phyloP scores from a whole-genome alignment of 2,113 vertebrate species.

The Oreocharis arfaki region DNA sequence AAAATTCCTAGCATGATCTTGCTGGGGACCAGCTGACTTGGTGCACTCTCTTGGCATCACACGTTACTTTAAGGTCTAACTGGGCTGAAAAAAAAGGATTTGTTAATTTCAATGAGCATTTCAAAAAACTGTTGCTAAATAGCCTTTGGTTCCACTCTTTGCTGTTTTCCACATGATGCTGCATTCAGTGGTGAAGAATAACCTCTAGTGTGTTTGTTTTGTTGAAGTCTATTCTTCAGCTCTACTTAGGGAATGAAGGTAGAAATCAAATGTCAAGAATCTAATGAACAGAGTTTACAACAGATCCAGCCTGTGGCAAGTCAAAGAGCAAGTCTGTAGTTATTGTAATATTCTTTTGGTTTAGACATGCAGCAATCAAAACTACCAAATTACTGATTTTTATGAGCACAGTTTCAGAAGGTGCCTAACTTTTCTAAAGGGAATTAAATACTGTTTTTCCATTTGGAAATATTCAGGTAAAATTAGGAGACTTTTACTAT shows the following conservation, averaged over 20 bases:
- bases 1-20: neutral
- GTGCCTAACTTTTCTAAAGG: conserved; percentile 37
- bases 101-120: neutral
- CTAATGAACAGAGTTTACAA: neutral
- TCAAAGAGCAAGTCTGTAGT: neutral
- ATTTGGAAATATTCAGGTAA: neutral
- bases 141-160: neutral
- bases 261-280: neutral
- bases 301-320: neutral
- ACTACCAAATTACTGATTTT: neutral
- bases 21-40: conserved; percentile 15
- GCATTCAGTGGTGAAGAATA: neutral
- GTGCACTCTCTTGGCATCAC: conserved; percentile 12
- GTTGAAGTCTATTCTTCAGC: neutral
- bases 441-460: conserved; percentile 25
- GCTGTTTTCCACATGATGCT: neutral
- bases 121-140: neutral
- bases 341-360: neutral
- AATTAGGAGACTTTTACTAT: neutral
- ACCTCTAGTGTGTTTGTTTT: neutral
- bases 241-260: neutral
- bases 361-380: neutral
- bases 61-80: neutral
- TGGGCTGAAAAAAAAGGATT: neutral
- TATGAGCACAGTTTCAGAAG: conserved; percentile 30